These are phyloP conservation scores for Pegea sp. DNA, from an alignment of 23 tunicate genomes.

Conservation along the genomic window DNA sequence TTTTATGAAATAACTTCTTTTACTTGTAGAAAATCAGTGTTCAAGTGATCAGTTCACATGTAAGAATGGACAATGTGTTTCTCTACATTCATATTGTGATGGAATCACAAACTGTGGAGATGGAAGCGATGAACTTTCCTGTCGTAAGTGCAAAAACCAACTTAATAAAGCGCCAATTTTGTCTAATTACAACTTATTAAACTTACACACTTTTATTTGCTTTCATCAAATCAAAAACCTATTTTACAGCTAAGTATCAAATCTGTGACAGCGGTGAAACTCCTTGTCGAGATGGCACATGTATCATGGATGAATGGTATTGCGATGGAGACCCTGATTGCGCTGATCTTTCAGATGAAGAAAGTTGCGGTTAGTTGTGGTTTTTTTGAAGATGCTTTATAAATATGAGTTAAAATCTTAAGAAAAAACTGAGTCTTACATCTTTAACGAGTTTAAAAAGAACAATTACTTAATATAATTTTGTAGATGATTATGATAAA, in stretches of 20 bases:
- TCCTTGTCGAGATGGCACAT: constrained; percentile 8
- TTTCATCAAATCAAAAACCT: not conserved
- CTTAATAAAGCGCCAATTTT: not conserved
- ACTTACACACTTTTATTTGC: too few relatives aligned
- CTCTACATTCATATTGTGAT: constrained; percentile 28
- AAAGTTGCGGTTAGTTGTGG: constrained; percentile 5
- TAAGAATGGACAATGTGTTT: constrained; percentile 33
- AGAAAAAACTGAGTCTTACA: too few relatives aligned
- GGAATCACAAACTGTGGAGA: constrained; percentile 58
- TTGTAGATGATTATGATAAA: not conserved
- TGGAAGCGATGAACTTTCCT: constrained; percentile 45
- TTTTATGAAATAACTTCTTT: not conserved
- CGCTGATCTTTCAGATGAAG: constrained; percentile 24
- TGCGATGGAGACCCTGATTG: constrained; percentile 49
- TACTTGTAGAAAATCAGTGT: constrained; percentile 22
- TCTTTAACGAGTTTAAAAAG: not conserved
- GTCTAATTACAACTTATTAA: too few relatives aligned
- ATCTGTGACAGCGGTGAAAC: constrained; percentile 1
- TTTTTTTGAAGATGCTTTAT: not conserved
- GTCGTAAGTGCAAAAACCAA: constrained; percentile 21
- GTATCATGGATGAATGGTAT: constrained; percentile 14
- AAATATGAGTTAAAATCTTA: not conserved
- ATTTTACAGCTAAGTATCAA: not conserved
- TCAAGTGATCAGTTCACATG: constrained; percentile 26
- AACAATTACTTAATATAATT: not conserved